Conservation (phyloP, 2,888 invertebrate genomes). For the Reticulitermes lucifugus region DNA sequence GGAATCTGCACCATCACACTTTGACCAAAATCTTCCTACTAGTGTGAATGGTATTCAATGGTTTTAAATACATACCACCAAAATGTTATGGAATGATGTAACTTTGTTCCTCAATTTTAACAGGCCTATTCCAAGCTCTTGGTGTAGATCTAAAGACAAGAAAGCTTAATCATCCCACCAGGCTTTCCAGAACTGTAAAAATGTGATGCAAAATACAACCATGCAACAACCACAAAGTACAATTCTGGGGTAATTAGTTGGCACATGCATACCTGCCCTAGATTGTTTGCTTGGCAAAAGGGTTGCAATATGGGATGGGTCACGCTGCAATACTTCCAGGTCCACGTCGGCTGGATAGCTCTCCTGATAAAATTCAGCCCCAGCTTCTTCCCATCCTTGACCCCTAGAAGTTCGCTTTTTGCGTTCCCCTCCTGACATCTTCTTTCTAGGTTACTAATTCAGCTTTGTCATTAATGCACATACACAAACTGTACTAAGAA, state of each 20-base stretch:
- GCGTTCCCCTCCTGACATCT: constrained; percentile 72
- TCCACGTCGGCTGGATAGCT: constrained; percentile 80
- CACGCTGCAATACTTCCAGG: constrained; percentile 73
- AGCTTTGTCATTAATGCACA: constrained; percentile 11
- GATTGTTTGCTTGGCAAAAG: constrained; percentile 81
- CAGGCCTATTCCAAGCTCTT: no score
- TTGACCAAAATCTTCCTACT: no score
- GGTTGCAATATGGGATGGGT: constrained; percentile 81
- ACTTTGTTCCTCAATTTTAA: no score
- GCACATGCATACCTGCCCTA: constrained; percentile 55
- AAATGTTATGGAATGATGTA: no score
- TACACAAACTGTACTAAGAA: not conserved
- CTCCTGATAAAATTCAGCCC: constrained; percentile 87
- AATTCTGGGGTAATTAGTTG: not conserved
- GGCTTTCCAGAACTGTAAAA: no score
- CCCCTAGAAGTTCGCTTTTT: constrained; percentile 69
- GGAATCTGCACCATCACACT: no score
- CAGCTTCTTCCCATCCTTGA: constrained; percentile 87
- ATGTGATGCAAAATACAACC: no score
- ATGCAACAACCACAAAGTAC: no score
- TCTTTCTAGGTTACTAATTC: constrained; percentile 2
- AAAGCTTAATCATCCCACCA: no score
- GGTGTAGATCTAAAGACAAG: no score
- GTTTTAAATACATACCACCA: no score
- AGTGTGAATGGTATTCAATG: no score